Evolutionary conservation across 2,888 invertebrate genomes (phyloP), one percentile per base, ranked within the genome.

Genomic region (Drosophila anceps): DNA sequence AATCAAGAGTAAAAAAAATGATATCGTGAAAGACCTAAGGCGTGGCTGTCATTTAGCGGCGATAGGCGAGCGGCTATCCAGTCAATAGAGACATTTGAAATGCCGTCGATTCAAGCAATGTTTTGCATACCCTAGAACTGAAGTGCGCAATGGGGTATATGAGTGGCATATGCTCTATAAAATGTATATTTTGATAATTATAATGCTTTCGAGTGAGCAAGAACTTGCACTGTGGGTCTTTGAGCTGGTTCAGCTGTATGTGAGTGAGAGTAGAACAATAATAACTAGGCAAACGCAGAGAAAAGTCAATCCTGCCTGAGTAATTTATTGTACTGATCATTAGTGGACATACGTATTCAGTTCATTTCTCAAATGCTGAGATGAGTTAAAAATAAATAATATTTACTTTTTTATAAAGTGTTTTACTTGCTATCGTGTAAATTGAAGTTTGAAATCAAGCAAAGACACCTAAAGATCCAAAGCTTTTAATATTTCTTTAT

Each of bases 31-130:
- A 44, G 50, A 43, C 39, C 54, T 35, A 51, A 79, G 81, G 81
- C 81, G 81, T 69, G 81, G 69, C 72, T 54, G 29, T 73, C 69
- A 59, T 65, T 75, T 64, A 76, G 57, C 48, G 58, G 48, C 65
- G 66, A 71, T 76, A 65, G 63, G 20, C 54, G 20, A 71, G 46
- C 62, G 50, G 54, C 53, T 59, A 66, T 51, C 24, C 43, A 39
- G 53, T 53, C 69, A 20, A 77, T 54, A 43, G 46, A 80, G 61
- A 72, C 69, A 77, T 71, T 59, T 54, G 9, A 71, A 68, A 77
- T 57, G 61, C 54, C 67, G 64, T 58, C 53, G 58, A 70, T 44
- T 71, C 58, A 60, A 74, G 65, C 69, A 66, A 64, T 55, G 43
- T 69, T 69, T 66, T 62, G 61, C 24, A 54, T 54, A 48, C 65